These are phyloP conservation scores for Vesta saturnalis DNA, from an alignment of 2,888 invertebrate genomes.

Conservation along the genomic window DNA sequence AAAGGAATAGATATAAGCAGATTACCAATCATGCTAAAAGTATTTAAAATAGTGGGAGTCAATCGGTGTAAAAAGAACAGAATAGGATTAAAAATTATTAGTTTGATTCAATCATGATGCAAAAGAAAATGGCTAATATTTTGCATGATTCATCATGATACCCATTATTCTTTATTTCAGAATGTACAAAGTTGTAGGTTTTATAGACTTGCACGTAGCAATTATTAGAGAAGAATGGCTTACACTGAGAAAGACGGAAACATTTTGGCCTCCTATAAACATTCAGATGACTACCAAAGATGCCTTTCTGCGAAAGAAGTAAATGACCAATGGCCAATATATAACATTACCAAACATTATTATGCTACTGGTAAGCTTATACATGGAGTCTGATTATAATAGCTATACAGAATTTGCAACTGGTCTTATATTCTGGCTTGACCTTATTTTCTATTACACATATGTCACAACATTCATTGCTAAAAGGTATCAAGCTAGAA, in stretches of 20 bases:
- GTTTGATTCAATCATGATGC: background rate
- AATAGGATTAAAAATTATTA: no score
- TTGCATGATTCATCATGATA: background rate
- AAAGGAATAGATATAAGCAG: no score
- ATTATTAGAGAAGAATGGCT: background rate
- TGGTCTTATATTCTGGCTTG: background rate
- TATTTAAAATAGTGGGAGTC: no score
- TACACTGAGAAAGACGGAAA: background rate
- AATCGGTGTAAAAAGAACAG: no score
- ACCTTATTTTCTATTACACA: background rate
- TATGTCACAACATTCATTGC: background rate
- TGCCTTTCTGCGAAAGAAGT: slow-evolving; percentile 2
- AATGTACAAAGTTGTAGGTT: slow-evolving; percentile 1
- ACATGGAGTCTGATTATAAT: background rate
- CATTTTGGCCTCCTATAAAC: slow-evolving; percentile 4
- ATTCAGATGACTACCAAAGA: slow-evolving; percentile 4
- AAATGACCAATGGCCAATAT: background rate
- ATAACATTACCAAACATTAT: background rate
- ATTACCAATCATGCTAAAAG: no score
- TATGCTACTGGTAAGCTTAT: slow-evolving; percentile 7
- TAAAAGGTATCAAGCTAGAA: background rate
- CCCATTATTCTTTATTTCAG: background rate
- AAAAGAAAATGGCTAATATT: background rate
- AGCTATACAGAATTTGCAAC: background rate
- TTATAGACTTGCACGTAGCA: background rate